Evolutionary conservation across 2,888 invertebrate species (phyloP), one percentile per base, ranked within the genome.

Genomic region (Drepana falcataria): DNA sequence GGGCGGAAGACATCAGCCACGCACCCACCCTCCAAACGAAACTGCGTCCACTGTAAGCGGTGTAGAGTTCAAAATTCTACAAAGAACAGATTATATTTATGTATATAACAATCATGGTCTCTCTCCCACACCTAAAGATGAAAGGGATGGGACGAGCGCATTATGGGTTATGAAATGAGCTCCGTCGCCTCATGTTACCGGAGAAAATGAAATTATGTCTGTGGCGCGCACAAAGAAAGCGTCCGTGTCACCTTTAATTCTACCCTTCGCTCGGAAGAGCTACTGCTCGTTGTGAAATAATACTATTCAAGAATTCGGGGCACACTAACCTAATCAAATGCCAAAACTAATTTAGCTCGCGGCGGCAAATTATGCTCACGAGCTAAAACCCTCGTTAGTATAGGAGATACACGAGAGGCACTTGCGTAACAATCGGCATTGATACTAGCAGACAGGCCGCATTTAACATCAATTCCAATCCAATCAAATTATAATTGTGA

Each of bases 91-190:
- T 81, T 83, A 44, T 44, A 44, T 9, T 1, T 44, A 44, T 44
- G 3, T 9, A 44, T 83, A 83, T 77, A 71, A 71, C 64, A 65
- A 55, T 59, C 48, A 51, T 71, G 65, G 58, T 80, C 80, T 68
- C 66, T 59, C 65, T 87, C 68, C 33, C 56, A 64, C 80, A 37
- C 58, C 55, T 53, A 34, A 53, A 71, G 61, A 58, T 41, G 77
- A 86, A 59, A 53, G 68, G 71, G 84, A 83, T 62, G 66, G 69
- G 61, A 67, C 64, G 64, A 79, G 66, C 77, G 82, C 82, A 84
- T 88, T 87, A 89, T 85, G 82, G 83, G 84, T 87, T 89, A 89
- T 87, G 85, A 87, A 89, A 87, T 82, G 84, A 85, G 85, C 82
- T 83, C 81, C 76, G 79, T 77, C 78, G 82, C 81, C 78, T 83